These are phyloP conservation scores for Fissipunctia ypsillon DNA, from an alignment of 2,888 invertebrate genomes.

Conservation along the genomic window DNA sequence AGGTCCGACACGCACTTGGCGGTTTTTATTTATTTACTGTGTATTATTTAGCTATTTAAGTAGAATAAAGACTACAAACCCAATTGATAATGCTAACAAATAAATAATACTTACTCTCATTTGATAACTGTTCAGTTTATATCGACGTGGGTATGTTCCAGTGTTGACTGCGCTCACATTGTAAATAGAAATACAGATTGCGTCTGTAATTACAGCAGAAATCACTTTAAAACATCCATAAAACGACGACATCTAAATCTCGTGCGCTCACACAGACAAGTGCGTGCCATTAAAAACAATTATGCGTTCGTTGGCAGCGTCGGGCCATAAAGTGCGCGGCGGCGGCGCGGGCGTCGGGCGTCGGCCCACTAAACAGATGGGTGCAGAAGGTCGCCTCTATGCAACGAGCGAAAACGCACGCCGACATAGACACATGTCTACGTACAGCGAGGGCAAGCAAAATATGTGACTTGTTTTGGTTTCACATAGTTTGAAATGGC, in stretches of 20 bases:
- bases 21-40: too few species aligned
- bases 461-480: too few species aligned
- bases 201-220: constrained; percentile 12
- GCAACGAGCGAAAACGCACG: not conserved
- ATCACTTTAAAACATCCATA: constrained; percentile 25
- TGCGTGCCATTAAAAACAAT: constrained; percentile 66
- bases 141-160: too few species aligned
- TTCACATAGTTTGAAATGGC: too few species aligned
- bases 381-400: constrained; percentile 3
- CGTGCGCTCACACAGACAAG: constrained; percentile 50
- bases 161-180: too few species aligned
- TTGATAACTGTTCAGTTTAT: too few species aligned
- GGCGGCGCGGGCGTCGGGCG: constrained; percentile 28
- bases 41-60: too few species aligned
- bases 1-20: too few species aligned
- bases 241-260: constrained; percentile 41
- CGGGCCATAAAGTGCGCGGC: constrained; percentile 56
- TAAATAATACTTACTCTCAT: too few species aligned
- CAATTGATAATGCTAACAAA: too few species aligned
- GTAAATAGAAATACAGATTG: not conserved
- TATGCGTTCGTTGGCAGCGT: constrained; percentile 63
- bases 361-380: not conserved
- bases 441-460: not conserved
- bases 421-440: too few species aligned
- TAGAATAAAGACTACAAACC: too few species aligned